Conservation (phyloP, 2,888 invertebrate species). For the Tipula vernalis region DNA sequence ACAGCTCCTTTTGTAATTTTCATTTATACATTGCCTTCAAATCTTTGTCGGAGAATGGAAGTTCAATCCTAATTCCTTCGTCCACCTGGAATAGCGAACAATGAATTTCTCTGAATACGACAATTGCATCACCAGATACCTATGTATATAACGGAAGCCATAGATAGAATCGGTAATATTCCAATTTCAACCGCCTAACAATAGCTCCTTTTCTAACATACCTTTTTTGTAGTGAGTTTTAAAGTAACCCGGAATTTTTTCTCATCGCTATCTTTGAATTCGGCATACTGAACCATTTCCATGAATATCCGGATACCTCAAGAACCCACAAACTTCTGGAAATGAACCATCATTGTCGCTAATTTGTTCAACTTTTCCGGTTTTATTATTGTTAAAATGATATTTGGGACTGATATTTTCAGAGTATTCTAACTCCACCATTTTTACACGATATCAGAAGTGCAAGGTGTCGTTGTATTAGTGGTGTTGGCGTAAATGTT, state of each 20-base stretch:
- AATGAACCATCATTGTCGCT: slow-evolving; percentile 70
- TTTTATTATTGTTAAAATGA: slow-evolving; percentile 89
- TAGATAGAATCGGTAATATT: slow-evolving; percentile 94
- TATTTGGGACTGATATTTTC: slow-evolving; percentile 84
- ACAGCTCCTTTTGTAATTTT: slow-evolving; percentile 78
- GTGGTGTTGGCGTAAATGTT: no score
- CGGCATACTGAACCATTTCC: slow-evolving; percentile 80
- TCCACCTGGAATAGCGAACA: slow-evolving; percentile 86
- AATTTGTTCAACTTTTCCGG: slow-evolving; percentile 91
- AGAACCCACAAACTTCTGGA: slow-evolving; percentile 81
- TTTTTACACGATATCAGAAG: no score
- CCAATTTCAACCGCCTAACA: slow-evolving; percentile 99
- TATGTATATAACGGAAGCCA: slow-evolving; percentile 99
- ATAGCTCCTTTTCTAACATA: slow-evolving; percentile 82
- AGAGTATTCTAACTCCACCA: slow-evolving; percentile 81
- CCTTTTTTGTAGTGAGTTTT: slow-evolving; percentile 69
- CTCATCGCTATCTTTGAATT: slow-evolving; percentile 87
- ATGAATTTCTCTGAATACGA: no score
- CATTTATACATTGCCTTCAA: slow-evolving; percentile 87
- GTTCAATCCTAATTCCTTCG: slow-evolving; percentile 81
- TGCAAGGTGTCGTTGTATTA: no score
- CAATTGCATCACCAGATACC: no score
- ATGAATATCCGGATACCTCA: slow-evolving; percentile 83
- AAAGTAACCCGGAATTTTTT: slow-evolving; percentile 85
- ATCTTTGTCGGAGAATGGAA: slow-evolving; percentile 86